Conservation (phyloP, 1,140 invertebrate genomes). For the Drosophila eugracilis region DNA sequence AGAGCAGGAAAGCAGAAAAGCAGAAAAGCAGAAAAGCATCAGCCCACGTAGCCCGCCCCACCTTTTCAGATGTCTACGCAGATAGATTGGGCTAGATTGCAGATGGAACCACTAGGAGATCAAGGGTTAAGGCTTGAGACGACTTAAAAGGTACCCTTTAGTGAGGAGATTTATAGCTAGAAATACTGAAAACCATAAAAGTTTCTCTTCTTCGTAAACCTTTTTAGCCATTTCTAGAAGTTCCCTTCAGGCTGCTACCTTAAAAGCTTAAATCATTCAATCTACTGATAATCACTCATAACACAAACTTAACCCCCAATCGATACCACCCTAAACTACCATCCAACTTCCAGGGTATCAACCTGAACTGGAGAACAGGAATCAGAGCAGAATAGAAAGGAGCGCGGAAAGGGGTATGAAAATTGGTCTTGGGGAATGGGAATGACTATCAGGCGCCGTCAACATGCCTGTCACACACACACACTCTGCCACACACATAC, state of each 20-base stretch:
- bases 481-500: conserved; percentile 11
- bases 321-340: neutral
- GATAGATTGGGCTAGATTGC: conserved; percentile 52
- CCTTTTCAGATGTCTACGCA: conserved; percentile 48
- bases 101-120: conserved; percentile 1
- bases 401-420: conserved; percentile 6
- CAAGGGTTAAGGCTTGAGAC: neutral
- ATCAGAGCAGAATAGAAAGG: conserved; percentile 6
- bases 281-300: too few species aligned
- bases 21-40: conserved; percentile 21
- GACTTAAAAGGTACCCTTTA: too few species aligned
- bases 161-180: too few species aligned
- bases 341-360: neutral
- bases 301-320: too few species aligned
- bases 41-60: conserved; percentile 52
- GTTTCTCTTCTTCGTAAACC: too few species aligned
- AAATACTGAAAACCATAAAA: too few species aligned
- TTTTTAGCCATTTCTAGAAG: too few species aligned
- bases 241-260: too few species aligned
- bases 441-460: conserved; percentile 51
- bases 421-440: conserved; percentile 21
- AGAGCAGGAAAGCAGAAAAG: conserved; percentile 34
- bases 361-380: neutral
- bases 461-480: conserved; percentile 44
- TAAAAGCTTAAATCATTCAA: too few species aligned